Base-by-base conservation (phyloP, 1,140 invertebrate genomes). In the Mizuhopecten yessoensis region DNA sequence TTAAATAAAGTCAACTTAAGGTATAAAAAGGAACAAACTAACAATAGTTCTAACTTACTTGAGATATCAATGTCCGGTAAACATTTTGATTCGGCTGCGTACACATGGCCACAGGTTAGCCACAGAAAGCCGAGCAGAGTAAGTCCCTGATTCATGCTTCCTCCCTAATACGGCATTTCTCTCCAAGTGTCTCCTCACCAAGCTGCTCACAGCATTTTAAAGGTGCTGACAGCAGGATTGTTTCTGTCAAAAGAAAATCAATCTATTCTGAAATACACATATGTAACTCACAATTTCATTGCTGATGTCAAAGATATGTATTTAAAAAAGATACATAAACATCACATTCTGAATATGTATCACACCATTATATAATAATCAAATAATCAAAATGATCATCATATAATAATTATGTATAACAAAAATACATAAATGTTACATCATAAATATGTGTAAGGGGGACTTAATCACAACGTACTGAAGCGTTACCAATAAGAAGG, bases 201-300 rank as follows among this genome's bases (percentile, higher is more conserved):
- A 29, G 23, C 45, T 29, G 57, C 57, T 75, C 57, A 75, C 57
- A 29, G 23, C 57, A 29, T 75, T 75, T 29, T 75, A 75, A 7
- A 75, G 57, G 23, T 2, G 29, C 23, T 75, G 9, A 75, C 57
- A 75, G 57, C 57, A 75, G 2, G 29, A 3, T 75, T 75, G 57
- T 29, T 29, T 75, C 57, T 75, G 57, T 75, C n/a, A 75, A 75
- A 29, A 29, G 29, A 75, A 75, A 75, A 75, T 75, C 57, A 75
- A 75, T 75, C n/a, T n/a, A n/a, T n/a, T n/a, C n/a, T n/a, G n/a
- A n/a, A n/a, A 57, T 3, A 57, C 9, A 57, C 9, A 57, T 23
- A 57, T 11, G 7, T 57, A 57, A 11, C 23, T 11, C 13, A 57
- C 7, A 11, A 57, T 9, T 57, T 11, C 7, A 13, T 7, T 7